phyloP scores from a whole-genome alignment of 2,113 vertebrate species.

The Anarhynchus alexandrinus region DNA sequence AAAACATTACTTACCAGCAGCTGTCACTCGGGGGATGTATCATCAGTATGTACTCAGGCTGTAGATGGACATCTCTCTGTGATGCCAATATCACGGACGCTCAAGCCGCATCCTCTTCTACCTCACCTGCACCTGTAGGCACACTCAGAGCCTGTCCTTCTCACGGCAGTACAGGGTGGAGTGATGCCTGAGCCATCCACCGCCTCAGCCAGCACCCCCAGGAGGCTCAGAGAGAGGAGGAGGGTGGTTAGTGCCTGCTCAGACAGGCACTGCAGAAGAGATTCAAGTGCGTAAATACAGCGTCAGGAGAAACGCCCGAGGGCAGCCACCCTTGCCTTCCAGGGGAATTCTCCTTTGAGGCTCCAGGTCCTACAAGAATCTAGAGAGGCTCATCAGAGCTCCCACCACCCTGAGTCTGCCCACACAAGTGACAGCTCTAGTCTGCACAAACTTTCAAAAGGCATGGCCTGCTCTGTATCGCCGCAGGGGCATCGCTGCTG shows the following conservation, averaged over 20 bases:
- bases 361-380: background rate
- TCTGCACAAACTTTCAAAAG: background rate
- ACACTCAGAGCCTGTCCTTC: background rate
- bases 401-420: background rate
- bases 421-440: background rate
- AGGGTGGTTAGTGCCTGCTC: background rate
- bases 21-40: background rate
- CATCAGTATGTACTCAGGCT: background rate
- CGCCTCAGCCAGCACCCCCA: fast-evolving
- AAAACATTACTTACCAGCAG: fast-evolving
- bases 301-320: background rate
- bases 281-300: background rate
- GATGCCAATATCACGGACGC: background rate
- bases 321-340: background rate
- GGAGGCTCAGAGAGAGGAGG: fast-evolving
- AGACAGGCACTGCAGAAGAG: background rate
- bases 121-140: background rate
- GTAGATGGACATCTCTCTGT: background rate
- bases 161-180: fast-evolving
- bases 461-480: background rate
- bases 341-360: background rate
- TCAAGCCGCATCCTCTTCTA: background rate
- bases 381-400: background rate
- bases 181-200: background rate
- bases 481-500: background rate